These are phyloP conservation scores for Corythornis vintsioides DNA, from an alignment of 2,113 vertebrate species.

Conservation along the genomic window DNA sequence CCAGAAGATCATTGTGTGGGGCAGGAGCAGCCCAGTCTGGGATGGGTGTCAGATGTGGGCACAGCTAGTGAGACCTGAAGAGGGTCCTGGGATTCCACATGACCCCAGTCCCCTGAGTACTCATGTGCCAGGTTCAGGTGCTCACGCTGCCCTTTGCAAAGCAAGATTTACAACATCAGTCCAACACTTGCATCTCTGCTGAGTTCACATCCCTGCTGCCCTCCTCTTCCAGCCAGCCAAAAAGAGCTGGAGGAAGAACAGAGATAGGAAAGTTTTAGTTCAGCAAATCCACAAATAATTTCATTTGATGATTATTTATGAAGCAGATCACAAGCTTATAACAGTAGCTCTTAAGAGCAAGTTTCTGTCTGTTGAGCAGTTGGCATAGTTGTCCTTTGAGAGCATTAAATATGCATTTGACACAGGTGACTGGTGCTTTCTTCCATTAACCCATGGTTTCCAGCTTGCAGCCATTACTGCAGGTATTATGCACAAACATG, in stretches of 20 bases:
- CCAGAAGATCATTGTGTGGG: not conserved
- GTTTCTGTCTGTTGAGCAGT: slow-evolving; percentile 21
- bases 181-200: not conserved
- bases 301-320: slow-evolving; percentile 49
- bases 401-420: slow-evolving; percentile 21
- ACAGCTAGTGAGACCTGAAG: accelerated
- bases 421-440: slow-evolving; percentile 23
- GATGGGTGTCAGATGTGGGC: not conserved
- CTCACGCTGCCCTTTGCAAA: not conserved
- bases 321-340: slow-evolving; percentile 28
- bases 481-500: not conserved
- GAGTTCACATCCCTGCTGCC: accelerated
- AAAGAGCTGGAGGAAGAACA: not conserved
- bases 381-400: slow-evolving; percentile 9
- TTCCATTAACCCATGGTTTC: slow-evolving; percentile 5
- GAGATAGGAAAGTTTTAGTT: not conserved
- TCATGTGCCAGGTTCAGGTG: not conserved
- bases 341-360: slow-evolving; percentile 2
- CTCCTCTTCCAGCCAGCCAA: not conserved
- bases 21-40: not conserved
- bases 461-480: not conserved
- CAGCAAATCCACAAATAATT: slow-evolving; percentile 34
- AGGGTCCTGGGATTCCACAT: not conserved
- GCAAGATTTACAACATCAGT: accelerated
- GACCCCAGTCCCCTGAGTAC: too few relatives aligned